Conservation (phyloP, 1,140 invertebrate genomes). For the Aphaenogaster rudis region DNA sequence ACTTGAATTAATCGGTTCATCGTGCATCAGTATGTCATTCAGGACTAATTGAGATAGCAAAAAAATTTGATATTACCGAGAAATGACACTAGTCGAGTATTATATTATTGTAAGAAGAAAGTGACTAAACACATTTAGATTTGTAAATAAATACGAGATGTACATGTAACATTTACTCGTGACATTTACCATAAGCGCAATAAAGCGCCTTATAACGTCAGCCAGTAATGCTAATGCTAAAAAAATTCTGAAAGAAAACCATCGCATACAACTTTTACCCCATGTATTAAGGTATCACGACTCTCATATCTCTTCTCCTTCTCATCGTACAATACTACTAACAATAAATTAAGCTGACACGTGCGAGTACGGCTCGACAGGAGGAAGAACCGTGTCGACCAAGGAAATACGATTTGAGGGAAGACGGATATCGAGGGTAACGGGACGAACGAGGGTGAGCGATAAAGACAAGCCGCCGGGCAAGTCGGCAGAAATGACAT, state of each 20-base stretch:
- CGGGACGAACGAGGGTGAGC: not conserved
- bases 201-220: not conserved
- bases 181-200: not conserved
- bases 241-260: not conserved
- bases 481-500: not conserved
- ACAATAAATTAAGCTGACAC: not conserved
- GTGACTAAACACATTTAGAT: not conserved
- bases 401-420: constrained; percentile 38
- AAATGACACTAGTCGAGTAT: not conserved
- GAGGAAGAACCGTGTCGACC: not conserved
- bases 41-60: not conserved
- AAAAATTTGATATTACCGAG: not conserved
- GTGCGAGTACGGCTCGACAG: not conserved
- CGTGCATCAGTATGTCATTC: not conserved
- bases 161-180: not conserved
- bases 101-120: not conserved
- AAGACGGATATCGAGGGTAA: not conserved
- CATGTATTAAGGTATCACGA: not conserved
- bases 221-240: not conserved
- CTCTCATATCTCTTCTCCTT: not conserved
- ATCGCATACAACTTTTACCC: not conserved
- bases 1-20: not conserved
- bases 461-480: not conserved
- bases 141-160: not conserved
- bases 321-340: not conserved